phyloP scores from a whole-genome alignment of 1,140 invertebrate species.

The Brachionus koreanus region DNA sequence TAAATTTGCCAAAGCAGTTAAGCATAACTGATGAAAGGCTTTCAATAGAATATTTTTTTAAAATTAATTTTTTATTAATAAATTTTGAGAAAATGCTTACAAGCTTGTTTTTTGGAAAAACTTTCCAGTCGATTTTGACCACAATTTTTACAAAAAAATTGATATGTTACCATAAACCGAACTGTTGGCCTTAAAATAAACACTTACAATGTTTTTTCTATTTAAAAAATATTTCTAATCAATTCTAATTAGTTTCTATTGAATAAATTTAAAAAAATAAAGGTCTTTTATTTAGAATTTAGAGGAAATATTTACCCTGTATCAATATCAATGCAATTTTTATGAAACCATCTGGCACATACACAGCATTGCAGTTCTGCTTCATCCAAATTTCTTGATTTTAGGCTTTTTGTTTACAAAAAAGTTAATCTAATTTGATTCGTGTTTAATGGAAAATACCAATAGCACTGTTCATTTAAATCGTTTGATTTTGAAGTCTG shows the following conservation, averaged over 20 bases:
- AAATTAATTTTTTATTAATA: constrained; percentile 17
- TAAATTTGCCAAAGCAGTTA: constrained; percentile 87
- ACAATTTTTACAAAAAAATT: constrained; percentile 92
- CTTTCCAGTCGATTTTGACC: constrained; percentile 67
- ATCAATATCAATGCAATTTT: constrained; percentile 83
- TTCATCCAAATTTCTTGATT: constrained; percentile 82
- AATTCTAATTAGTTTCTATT: neutral
- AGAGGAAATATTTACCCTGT: constrained; percentile 63
- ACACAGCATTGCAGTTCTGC: constrained; percentile 82
- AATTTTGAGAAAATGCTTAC: constrained; percentile 64
- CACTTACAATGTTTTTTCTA: neutral
- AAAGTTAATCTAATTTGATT: neutral
- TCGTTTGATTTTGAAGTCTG: neutral
- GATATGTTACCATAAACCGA: constrained; percentile 91
- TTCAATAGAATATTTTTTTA: constrained; percentile 39
- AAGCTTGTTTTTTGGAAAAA: constrained; percentile 60
- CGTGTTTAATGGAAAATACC: neutral
- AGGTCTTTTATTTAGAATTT: too few relatives aligned
- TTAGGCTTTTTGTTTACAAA: constrained; percentile 66
- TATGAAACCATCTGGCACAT: constrained; percentile 85
- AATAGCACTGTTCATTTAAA: constrained; percentile 23
- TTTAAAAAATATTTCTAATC: too few relatives aligned
- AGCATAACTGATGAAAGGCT: constrained; percentile 91
- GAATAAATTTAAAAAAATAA: neutral
- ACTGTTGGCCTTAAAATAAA: constrained; percentile 67